Evolutionary conservation across 1,140 invertebrate genomes (phyloP).

Genomic region (Phortica variegata): DNA sequence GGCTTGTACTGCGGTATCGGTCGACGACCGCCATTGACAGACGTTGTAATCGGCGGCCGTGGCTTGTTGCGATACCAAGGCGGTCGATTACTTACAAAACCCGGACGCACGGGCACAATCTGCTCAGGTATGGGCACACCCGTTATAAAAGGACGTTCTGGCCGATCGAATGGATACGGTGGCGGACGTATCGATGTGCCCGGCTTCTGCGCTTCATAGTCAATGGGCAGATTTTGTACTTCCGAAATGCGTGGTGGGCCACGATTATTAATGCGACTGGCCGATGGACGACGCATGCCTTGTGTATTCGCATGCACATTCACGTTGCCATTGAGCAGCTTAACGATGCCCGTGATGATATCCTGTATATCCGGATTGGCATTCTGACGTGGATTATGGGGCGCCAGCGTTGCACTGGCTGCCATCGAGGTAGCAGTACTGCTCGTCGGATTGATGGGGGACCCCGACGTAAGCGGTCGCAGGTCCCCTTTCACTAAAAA

Average conservation of each 20-base stretch:
- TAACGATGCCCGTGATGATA: slow-evolving; percentile 87
- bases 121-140: slow-evolving; percentile 75
- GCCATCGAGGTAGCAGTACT: slow-evolving; percentile 35
- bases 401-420: slow-evolving; percentile 38
- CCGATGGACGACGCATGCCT: slow-evolving; percentile 59
- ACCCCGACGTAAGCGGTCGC: slow-evolving; percentile 55
- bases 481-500: slow-evolving; percentile 57
- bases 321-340: slow-evolving; percentile 83
- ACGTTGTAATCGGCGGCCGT: slow-evolving; percentile 52
- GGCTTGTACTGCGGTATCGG: slow-evolving; percentile 63
- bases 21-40: slow-evolving; percentile 48
- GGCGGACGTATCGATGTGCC: slow-evolving; percentile 49
- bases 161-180: slow-evolving; percentile 71
- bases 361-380: slow-evolving; percentile 81
- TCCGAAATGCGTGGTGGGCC: slow-evolving; percentile 82
- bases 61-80: slow-evolving; percentile 65
- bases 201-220: slow-evolving; percentile 65
- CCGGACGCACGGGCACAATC: slow-evolving; percentile 64
- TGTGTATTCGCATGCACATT: slow-evolving; percentile 74
- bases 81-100: slow-evolving; percentile 61
- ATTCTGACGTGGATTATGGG: slow-evolving; percentile 49
- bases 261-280: slow-evolving; percentile 81
- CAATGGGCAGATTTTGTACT: slow-evolving; percentile 66
- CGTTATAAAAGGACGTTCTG: slow-evolving; percentile 63
- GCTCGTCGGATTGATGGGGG: slow-evolving; percentile 49